phyloP scores from a whole-genome alignment of 2,797 vertebrate species.

The Menidia menidia region DNA sequence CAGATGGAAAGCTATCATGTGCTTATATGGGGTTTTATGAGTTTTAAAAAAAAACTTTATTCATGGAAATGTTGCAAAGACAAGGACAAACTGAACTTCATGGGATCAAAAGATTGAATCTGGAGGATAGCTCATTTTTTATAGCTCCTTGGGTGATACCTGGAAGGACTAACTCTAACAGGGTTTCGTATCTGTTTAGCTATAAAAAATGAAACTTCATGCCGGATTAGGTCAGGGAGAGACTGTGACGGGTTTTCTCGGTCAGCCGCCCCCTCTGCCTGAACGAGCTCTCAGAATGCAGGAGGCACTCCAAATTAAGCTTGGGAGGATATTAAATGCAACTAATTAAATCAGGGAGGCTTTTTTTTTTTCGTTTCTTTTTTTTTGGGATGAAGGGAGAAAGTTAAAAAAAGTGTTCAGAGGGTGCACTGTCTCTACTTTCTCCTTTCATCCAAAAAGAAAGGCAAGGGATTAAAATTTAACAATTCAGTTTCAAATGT shows the following conservation, averaged over 20 bases:
- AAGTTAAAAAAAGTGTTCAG: too few species aligned
- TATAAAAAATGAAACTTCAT: conserved; percentile 39
- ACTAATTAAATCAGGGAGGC: neutral
- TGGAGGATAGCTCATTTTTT: conserved; percentile 36
- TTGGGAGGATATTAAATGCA: conserved; percentile 9
- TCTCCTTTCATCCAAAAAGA: too few species aligned
- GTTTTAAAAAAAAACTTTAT: conserved; percentile 49
- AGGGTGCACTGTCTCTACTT: too few species aligned
- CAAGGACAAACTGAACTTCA: conserved; percentile 38
- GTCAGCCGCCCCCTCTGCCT: neutral
- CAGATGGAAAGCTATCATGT: conserved; percentile 33
- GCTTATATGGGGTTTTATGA: conserved; percentile 28
- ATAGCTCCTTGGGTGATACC: conserved; percentile 29
- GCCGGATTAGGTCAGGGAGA: conserved; percentile 39
- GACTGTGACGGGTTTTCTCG: conserved; percentile 32
- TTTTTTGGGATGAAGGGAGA: neutral
- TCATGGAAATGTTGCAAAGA: conserved; percentile 54
- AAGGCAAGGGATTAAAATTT: too few species aligned
- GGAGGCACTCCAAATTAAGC: conserved; percentile 11
- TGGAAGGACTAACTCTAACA: conserved; percentile 25
- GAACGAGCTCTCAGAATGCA: neutral
- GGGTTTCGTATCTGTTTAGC: conserved; percentile 42
- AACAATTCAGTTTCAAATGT: neutral
- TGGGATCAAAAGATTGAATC: conserved; percentile 26
- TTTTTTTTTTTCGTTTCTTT: neutral